Percentiles rank a stretch among this genome's conserved stretches.
Evolutionary conservation across 2,797 vertebrate species (phyloP).

Genomic region (Geotrypetes seraphini): DNA sequence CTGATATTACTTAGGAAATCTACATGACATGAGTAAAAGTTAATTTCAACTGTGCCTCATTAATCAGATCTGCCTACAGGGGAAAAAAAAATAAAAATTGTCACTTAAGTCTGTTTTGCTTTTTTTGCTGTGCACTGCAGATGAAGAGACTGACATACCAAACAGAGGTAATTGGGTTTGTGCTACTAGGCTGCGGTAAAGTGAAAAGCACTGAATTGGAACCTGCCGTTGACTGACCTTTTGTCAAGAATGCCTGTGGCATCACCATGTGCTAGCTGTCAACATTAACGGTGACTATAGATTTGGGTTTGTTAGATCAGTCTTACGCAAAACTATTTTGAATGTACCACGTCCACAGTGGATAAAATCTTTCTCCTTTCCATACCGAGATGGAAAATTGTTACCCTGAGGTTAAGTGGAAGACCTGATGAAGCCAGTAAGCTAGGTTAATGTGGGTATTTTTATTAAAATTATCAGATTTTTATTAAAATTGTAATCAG

Average conservation of each 20-base stretch:
- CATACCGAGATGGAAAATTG: neutral
- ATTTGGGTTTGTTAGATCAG: constrained; percentile 10
- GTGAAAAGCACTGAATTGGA: constrained; percentile 11
- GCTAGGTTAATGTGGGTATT: neutral
- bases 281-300: constrained; percentile 9
- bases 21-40: constrained; percentile 30
- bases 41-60: constrained; percentile 50
- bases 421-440: neutral
- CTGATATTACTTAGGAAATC: constrained; percentile 23
- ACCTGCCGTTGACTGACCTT: constrained; percentile 35
- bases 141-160: constrained; percentile 36
- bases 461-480: neutral
- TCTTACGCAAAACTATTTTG: neutral
- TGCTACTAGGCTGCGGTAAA: constrained; percentile 14
- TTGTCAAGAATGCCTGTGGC: constrained; percentile 20
- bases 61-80: constrained; percentile 45
- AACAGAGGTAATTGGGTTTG: constrained; percentile 36
- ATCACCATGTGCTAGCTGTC: constrained; percentile 25
- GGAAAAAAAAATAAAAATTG: constrained; percentile 34
- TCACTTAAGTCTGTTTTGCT: constrained; percentile 35
- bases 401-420: neutral
- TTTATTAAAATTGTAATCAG: too few species aligned
- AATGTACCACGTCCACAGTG: neutral
- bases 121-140: constrained; percentile 25
- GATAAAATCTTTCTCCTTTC: neutral